phyloP scores from a whole-genome alignment of 2,113 vertebrate species.

The Perca fluviatilis region DNA sequence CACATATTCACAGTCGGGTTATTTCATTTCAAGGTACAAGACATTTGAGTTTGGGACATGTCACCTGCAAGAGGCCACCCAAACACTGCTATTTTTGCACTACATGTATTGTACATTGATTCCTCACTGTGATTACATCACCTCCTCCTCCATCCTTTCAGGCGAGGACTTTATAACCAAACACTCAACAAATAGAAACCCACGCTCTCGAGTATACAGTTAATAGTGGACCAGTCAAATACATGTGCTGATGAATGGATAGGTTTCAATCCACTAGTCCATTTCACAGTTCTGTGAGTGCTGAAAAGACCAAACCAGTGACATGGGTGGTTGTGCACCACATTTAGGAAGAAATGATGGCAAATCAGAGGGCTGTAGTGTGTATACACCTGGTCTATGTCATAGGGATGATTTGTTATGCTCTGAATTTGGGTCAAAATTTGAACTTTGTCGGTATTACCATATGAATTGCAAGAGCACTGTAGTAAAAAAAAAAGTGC shows the following conservation, averaged over 20 bases:
- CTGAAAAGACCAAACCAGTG: conserved; percentile 7
- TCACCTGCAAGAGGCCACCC: conserved; percentile 47
- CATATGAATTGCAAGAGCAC: neutral
- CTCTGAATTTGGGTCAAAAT: neutral
- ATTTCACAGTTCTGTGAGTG: conserved; percentile 10
- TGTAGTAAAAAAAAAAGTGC: neutral
- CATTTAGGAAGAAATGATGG: neutral
- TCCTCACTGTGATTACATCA: conserved; percentile 8
- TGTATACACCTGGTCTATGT: neutral
- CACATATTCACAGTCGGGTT: conserved; percentile 21
- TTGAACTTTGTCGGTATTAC: neutral
- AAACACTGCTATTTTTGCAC: conserved; percentile 52
- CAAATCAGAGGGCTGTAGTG: neutral
- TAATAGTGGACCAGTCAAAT: conserved; percentile 16
- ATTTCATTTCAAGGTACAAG: conserved; percentile 52
- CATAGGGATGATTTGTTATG: neutral
- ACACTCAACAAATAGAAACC: conserved; percentile 18
- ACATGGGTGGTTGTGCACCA: neutral
- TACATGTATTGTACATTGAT: conserved; percentile 40
- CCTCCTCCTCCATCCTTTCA: conserved; percentile 42
- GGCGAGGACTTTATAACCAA: conserved; percentile 65
- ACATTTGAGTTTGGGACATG: conserved; percentile 46
- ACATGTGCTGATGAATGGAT: neutral
- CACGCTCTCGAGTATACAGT: neutral
- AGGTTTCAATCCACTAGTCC: neutral